Conservation (phyloP, 2,797 vertebrate species). For the Gallinago nigripennis region DNA sequence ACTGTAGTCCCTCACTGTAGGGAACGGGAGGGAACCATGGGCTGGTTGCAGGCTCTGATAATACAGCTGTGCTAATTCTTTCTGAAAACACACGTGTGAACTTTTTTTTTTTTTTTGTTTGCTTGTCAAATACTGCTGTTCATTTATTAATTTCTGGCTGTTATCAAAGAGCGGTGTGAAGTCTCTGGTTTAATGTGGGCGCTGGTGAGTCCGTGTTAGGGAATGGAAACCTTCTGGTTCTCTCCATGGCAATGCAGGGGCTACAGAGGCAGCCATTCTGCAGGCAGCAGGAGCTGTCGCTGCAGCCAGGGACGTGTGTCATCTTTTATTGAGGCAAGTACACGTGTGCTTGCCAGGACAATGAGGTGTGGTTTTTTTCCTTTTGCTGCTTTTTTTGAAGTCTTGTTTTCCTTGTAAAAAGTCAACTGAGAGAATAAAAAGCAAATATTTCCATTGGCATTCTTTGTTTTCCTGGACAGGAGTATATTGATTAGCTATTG, state of each 20-base stretch:
- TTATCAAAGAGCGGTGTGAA: background rate
- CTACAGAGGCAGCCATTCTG: background rate
- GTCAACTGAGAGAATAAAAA: background rate
- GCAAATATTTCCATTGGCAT: background rate
- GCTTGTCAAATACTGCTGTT: background rate
- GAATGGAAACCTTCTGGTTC: background rate
- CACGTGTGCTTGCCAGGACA: background rate
- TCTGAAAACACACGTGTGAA: background rate
- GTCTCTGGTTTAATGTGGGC: background rate
- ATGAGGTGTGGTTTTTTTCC: background rate
- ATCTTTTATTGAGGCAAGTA: background rate
- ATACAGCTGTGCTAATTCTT: background rate
- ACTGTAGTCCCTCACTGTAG: background rate
- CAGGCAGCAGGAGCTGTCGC: background rate
- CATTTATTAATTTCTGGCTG: constrained; percentile 17
- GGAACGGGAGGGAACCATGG: background rate
- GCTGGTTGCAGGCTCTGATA: background rate
- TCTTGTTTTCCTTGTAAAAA: background rate
- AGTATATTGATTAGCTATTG: background rate
- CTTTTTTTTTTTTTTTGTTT: background rate
- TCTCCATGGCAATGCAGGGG: background rate
- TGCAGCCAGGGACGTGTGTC: background rate
- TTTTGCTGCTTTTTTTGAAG: background rate
- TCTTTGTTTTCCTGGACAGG: background rate
- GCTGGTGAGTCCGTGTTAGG: background rate